Conservation (phyloP, 2,797 vertebrate genomes). For the Forpus xanthops region DNA sequence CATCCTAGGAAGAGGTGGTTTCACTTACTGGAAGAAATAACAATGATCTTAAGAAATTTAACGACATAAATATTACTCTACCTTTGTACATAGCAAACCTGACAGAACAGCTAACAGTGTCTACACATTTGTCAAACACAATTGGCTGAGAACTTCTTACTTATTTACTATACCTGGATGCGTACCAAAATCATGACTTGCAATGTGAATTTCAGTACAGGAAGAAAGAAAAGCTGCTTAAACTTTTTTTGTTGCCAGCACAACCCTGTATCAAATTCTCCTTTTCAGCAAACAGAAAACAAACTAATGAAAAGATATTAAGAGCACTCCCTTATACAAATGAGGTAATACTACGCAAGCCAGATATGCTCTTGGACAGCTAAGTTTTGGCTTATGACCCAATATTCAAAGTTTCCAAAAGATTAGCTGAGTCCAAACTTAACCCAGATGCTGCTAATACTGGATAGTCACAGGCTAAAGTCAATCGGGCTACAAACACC, state of each 20-base stretch:
- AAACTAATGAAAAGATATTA: neutral
- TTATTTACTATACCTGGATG: neutral
- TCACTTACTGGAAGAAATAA: neutral
- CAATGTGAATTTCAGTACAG: neutral
- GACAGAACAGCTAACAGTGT: neutral
- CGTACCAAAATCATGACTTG: neutral
- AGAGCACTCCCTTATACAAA: conserved; percentile 6
- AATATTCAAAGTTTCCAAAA: neutral
- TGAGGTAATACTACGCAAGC: conserved; percentile 10
- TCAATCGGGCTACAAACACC: neutral
- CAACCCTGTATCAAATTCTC: neutral
- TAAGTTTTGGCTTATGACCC: neutral
- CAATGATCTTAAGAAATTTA: neutral
- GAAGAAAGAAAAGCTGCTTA: neutral
- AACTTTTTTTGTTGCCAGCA: neutral
- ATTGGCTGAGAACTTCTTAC: neutral
- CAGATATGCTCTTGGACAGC: conserved; percentile 43
- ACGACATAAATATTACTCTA: neutral
- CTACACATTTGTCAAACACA: neutral
- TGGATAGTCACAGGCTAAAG: neutral
- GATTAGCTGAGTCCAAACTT: neutral
- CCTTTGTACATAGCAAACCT: neutral
- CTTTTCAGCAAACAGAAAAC: conserved; percentile 12
- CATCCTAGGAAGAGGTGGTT: neutral
- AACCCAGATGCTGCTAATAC: conserved; percentile 14